Conservation (phyloP, 1,140 invertebrate genomes). For the Trichogramma pretiosum region DNA sequence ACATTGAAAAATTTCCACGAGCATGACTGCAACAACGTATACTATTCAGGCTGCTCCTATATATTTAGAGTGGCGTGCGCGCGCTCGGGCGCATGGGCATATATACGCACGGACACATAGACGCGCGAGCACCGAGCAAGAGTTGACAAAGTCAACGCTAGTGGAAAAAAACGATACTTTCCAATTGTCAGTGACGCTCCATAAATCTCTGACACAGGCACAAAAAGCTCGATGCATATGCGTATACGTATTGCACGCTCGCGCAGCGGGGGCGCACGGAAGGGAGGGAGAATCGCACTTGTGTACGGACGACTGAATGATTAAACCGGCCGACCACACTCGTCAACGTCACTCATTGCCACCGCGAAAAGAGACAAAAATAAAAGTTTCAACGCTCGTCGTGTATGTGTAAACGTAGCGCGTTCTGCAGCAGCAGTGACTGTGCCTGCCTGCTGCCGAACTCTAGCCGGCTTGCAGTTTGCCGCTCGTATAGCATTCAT, state of each 20-base stretch:
- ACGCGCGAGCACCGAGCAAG: too few relatives aligned
- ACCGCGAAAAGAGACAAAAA: not conserved
- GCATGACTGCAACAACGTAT: too few relatives aligned
- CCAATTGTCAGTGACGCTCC: not conserved
- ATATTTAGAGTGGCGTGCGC: too few relatives aligned
- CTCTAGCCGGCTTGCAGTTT: too few relatives aligned
- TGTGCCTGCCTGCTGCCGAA: too few relatives aligned
- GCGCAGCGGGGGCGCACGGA: not conserved
- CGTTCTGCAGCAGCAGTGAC: too few relatives aligned
- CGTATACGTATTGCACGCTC: not conserved
- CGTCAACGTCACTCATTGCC: slow-evolving; percentile 6
- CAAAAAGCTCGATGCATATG: not conserved
- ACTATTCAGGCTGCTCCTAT: too few relatives aligned
- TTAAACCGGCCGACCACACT: slow-evolving; percentile 2
- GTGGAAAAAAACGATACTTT: not conserved
- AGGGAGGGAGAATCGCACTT: not conserved
- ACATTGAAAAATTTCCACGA: too few relatives aligned
- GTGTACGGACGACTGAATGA: not conserved
- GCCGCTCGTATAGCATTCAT: too few relatives aligned
- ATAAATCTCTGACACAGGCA: slow-evolving; percentile 5
- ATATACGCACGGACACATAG: too few relatives aligned
- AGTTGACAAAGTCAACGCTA: not conserved
- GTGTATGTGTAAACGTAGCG: not conserved
- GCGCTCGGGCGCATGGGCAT: too few relatives aligned
- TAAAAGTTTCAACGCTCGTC: not conserved